Base-by-base conservation (phyloP, 2,888 invertebrate species). In the Aphidoletes aphidimyza region DNA sequence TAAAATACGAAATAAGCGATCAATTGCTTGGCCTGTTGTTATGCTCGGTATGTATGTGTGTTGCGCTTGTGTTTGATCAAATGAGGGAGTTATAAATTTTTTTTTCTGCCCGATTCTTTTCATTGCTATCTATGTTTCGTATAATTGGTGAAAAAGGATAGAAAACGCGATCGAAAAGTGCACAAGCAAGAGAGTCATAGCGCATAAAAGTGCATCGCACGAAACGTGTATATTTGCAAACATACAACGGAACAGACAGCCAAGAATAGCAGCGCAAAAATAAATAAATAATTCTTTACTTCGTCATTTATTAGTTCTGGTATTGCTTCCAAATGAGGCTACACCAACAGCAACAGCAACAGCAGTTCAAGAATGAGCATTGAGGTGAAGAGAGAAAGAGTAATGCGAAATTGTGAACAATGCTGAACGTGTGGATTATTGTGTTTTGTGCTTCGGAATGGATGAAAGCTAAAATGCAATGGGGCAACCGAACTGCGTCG, bases 261-360 rank as follows among this genome's bases (percentile, higher is more conserved):
- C 49, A 49, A 19, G 11, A 49, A 19, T 11, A 17, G 49, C 3
- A 49, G 6, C 49, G 19, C 26, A 54, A n/a, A 54, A 54, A 54
- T 54, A 54, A 54, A 54, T 54, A 54, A 54, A 54, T 54, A 54
- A 54, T 54, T 54, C n/a, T 54, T 54, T 17, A 54, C 54, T 54
- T 54, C 54, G 54, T 54, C 54, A 54, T 54, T 54, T 54, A 54
- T 54, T 54, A 54, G 54, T 54, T 54, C 54, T 54, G 54, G 54
- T 54, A 54, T 54, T 54, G 54, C 54, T 54, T 54, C 54, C 54
- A 54, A 54, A 54, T 54, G 54, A 54, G 49, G 19, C 42, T 42
- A 14, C 42, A n/a, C n/a, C n/a, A n/a, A n/a, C n/a, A n/a, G n/a
- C n/a, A n/a, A n/a, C n/a, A 26, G 54, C 54, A 5, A 54, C 47